phyloP scores from a whole-genome alignment of 2,797 vertebrate genomes.

The Cryptoblepharus egeriae region DNA sequence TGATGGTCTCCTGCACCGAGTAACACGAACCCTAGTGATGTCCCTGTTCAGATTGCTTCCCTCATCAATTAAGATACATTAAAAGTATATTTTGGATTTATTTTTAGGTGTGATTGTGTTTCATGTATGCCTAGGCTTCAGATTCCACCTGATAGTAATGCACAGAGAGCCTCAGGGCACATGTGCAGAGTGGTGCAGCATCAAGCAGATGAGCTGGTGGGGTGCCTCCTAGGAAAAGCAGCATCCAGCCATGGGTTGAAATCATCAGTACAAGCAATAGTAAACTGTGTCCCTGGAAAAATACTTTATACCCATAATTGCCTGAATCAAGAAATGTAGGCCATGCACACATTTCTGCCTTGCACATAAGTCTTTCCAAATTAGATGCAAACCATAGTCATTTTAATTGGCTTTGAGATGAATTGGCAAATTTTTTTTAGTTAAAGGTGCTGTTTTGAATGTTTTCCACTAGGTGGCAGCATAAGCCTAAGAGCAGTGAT shows the following conservation, averaged over 20 bases:
- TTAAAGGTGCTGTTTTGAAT: neutral
- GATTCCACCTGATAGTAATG: neutral
- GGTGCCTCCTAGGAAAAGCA: slow-evolving; percentile 14
- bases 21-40: no score
- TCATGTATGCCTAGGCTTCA: slow-evolving; percentile 42
- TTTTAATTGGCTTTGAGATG: neutral
- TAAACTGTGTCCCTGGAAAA: no score
- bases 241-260: neutral
- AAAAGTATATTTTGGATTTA: slow-evolving; percentile 60
- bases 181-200: no score
- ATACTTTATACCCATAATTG: no score
- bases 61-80: slow-evolving; percentile 46
- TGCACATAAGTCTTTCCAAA: neutral
- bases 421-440: neutral
- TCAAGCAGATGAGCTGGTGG: no score
- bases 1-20: no score
- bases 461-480: slow-evolving; percentile 70
- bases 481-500: slow-evolving; percentile 15
- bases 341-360: neutral
- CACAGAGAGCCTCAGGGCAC: no score
- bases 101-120: no score
- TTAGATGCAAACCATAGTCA: neutral
- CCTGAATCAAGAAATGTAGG: no score
- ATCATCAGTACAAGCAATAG: neutral
- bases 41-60: neutral